Evolutionary conservation across 1,140 invertebrate genomes (phyloP).

Genomic region (Brachionus sp.): DNA sequence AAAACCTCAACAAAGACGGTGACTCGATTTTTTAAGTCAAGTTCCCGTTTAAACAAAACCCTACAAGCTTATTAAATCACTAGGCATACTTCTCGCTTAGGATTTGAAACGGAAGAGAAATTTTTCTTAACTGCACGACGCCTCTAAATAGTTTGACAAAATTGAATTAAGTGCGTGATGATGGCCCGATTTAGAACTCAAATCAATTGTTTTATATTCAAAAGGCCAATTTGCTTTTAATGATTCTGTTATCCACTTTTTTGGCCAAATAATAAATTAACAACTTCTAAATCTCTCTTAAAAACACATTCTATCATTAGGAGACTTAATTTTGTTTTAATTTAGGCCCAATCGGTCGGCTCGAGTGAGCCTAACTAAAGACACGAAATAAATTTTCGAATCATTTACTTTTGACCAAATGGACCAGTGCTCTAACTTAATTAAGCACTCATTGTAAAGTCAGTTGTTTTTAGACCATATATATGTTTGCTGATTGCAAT

Average conservation of each 20-base stretch:
- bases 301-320: not conserved
- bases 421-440: not conserved
- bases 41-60: slow-evolving; percentile 3
- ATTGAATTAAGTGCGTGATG: not conserved
- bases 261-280: not conserved
- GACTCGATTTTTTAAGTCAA: not conserved
- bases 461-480: not conserved
- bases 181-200: not conserved
- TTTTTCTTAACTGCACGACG: not conserved
- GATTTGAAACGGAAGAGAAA: not conserved
- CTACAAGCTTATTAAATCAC: not conserved
- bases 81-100: not conserved
- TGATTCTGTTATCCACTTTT: slow-evolving; percentile 33
- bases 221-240: slow-evolving; percentile 31
- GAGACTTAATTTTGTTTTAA: not conserved
- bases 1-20: not conserved
- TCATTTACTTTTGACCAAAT: not conserved
- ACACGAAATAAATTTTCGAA: not conserved
- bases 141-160: slow-evolving; percentile 4
- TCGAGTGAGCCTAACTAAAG: not conserved
- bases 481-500: slow-evolving; percentile 9
- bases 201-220: slow-evolving; percentile 22
- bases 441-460: not conserved
- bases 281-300: not conserved
- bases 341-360: not conserved